A percentile compares a stretch with the other conserved stretches of the same genome.
Evolutionary conservation across 2,888 invertebrate genomes (phyloP).

Genomic region (Pyrrhia umbra): DNA sequence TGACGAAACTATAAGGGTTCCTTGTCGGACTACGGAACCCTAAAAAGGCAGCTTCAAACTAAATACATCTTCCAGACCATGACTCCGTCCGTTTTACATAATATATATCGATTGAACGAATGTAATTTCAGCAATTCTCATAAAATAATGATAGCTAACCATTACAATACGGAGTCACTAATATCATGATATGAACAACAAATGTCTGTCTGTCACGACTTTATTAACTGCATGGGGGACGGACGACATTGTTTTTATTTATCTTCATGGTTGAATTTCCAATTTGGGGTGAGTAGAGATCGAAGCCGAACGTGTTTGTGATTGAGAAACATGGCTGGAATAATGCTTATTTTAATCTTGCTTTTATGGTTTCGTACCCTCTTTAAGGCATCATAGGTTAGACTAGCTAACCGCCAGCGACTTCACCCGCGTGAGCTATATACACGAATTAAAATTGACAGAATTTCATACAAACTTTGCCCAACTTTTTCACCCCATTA

Average conservation of each 20-base stretch:
- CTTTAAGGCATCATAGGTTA: no score
- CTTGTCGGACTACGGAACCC: no score
- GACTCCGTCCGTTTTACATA: no score
- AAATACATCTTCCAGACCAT: no score
- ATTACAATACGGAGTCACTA: slow-evolving; percentile 25
- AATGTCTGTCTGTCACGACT: slow-evolving; percentile 49
- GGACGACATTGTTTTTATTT: slow-evolving; percentile 40
- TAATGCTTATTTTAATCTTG: neutral
- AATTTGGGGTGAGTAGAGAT: slow-evolving; percentile 18
- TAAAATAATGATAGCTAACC: slow-evolving; percentile 3
- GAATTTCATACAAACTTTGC: no score
- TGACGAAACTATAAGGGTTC: no score
- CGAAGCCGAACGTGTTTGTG: slow-evolving; percentile 2
- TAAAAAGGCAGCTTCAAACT: no score
- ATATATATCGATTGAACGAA: neutral
- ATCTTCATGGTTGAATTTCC: slow-evolving; percentile 38
- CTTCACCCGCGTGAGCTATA: no score
- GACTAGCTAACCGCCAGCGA: no score
- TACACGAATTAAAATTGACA: no score
- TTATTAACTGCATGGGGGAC: slow-evolving; percentile 50
- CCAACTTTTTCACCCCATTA: no score
- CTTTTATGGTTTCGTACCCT: no score
- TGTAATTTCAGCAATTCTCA: slow-evolving; percentile 2
- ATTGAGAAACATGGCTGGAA: neutral
- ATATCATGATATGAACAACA: slow-evolving; percentile 50